Percentiles rank a stretch among this genome's conserved stretches.
Conservation (phyloP, 2,113 vertebrate species). For the Theristicus caerulescens region DNA sequence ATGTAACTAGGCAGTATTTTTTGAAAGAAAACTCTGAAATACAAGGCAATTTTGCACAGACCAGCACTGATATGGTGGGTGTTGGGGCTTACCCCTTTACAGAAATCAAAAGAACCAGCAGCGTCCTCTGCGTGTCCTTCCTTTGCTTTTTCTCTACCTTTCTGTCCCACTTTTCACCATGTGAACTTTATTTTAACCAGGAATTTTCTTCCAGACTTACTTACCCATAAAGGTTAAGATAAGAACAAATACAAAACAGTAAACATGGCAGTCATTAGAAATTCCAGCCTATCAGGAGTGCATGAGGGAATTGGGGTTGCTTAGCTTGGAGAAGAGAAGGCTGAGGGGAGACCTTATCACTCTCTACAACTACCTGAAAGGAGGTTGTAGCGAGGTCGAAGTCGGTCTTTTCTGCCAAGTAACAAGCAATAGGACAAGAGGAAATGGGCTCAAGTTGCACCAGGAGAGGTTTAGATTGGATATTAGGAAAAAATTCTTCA, state of each 20-base stretch:
- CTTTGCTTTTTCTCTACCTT: neutral
- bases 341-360: no score
- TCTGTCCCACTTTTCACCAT: neutral
- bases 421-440: neutral
- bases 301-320: neutral
- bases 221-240: neutral
- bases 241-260: neutral
- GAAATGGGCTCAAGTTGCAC: neutral
- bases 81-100: neutral
- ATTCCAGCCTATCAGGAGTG: neutral
- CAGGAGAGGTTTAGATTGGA: neutral
- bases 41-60: neutral
- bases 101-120: neutral
- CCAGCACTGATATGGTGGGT: fast-evolving
- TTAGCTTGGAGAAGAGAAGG: neutral
- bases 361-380: neutral
- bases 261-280: neutral
- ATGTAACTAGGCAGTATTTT: neutral
- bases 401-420: no score
- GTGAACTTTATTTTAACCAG: neutral
- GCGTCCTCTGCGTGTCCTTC: neutral
- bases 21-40: neutral
- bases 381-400: no score
- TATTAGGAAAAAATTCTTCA: neutral
- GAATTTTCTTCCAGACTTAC: neutral